Evolutionary conservation across 1,140 invertebrate species (phyloP), one percentile per base, ranked within the genome.

Genomic region (Globodera ellingtonae): DNA sequence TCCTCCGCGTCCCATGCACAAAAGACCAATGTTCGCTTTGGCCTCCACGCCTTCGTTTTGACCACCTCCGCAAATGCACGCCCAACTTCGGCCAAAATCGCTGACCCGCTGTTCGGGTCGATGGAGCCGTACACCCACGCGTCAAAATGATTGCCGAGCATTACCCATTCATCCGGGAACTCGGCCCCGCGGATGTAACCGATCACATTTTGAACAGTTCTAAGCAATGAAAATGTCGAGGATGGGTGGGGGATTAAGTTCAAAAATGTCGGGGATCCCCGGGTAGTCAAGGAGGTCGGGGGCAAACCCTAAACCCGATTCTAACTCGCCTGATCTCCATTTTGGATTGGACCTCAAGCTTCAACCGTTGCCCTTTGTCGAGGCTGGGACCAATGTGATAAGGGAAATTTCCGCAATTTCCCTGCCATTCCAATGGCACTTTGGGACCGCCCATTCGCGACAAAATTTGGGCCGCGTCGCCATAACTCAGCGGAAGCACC

Each of bases 111-210:
- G 78, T 89, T 89, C 1, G 87, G 87, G 79, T 89, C 87, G 15
- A 89, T 79, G 8, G 85, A 73, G 6, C 87, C 87, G 71, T 90
- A 91, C 15, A 90, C 90, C 92, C 92, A 92, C 47, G 92, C 90
- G 88, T 93, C 92, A 78, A 91, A 88, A 81, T 93, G 92, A 81
- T 92, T 92, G 6, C 92, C 92, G 10, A 93, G 84, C 48, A 92
- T 89, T n/a, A 92, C 89, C 85, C 92, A 93, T 6, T 91, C 82
- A 83, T 92, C 91, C 69, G 82, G 84, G 67, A 89, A 87, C 9
- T 86, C 82, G 15, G 62, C 15, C 10, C 88, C 88, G 48, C 77
- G 71, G 24, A 89, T 89, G 71, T 88, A 87, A n/a, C 88, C 89
- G 65, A 89, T 79, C n/a, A 89, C 83, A 71, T 89, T 89, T 59